Base-by-base conservation (phyloP, 2,113 vertebrate species). In the Saguinus imperator region DNA sequence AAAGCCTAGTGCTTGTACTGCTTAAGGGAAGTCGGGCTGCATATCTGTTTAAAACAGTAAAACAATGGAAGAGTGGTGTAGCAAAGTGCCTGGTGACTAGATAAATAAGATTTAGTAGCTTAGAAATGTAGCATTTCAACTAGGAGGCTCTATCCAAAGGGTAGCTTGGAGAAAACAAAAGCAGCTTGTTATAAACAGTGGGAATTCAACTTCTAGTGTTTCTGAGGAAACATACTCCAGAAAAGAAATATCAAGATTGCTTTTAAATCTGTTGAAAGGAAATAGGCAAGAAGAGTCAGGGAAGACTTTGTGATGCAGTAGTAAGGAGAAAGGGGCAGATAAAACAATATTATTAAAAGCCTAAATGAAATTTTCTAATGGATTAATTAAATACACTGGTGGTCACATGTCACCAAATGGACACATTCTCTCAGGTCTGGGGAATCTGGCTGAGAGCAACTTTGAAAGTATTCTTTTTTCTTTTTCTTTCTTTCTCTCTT, bases 311-410 rank as follows among this genome's bases (percentile, higher is more conserved):
- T 83, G 25, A 43, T 3, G 2, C 0, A 43, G 23, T 32, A 37
- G 5, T 37, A 16, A 20, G 13, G 8, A 61, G 10, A 12, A 45
- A 90, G 35, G 14, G 23, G 37, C 29, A 5, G 9, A 90, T 21
- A 43, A 93, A 73, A 73, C 1, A 89, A 21, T 89, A 17, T 13
- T 89, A 58, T 57, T 75, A 37, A 89, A 87, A 92, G 37, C 25
- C 48, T 18, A 11, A 2, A 29, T 89, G 68, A 91, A 45, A 2
- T 23, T 68, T 86, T 87, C 61, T 89, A 35, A 29, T 50, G 20
- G 89, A 17, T 45, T 87, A 50, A n/a, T 64, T 80, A 95, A 68
- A 89, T 52, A 91, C 8, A 43, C 64, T 58, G 23, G 96, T 94
- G 57, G 75, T 95, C 72, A 27, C 12, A 32, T 94, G 29, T 70